A percentile compares a stretch with the other conserved stretches of the same genome.
Conservation (phyloP, 1,140 invertebrate genomes). For the Cherax destructor region DNA sequence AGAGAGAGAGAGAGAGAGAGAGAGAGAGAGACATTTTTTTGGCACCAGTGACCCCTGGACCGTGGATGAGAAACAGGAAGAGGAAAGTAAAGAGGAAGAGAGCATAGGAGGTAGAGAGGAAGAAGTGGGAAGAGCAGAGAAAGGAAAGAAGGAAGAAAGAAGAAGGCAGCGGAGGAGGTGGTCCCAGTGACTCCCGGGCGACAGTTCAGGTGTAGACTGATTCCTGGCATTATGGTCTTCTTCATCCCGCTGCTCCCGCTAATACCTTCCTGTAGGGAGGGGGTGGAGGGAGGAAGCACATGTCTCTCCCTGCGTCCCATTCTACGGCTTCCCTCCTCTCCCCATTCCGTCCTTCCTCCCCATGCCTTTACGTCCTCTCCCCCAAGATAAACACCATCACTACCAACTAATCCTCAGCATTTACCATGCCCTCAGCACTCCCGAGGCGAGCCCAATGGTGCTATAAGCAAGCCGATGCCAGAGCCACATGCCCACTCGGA, state of each 20-base stretch:
- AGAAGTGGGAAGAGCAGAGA: not conserved
- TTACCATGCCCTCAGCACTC: not conserved
- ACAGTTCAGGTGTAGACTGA: conserved; percentile 67
- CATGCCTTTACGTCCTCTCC: not conserved
- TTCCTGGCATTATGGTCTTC: conserved; percentile 68
- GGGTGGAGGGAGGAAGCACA: conserved; percentile 37
- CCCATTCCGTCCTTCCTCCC: not conserved
- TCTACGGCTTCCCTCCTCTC: not conserved
- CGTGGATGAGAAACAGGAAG: not conserved
- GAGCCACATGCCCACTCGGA: conserved; percentile 37
- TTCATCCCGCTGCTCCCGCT: conserved; percentile 68
- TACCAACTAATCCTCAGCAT: no score
- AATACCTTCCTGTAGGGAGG: conserved; percentile 56
- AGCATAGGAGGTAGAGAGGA: not conserved
- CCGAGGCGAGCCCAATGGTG: not conserved
- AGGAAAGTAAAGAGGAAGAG: not conserved
- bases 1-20: no score
- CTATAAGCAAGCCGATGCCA: conserved; percentile 23
- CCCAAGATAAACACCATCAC: not conserved
- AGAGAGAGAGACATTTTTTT: no score
- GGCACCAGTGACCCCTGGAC: no score
- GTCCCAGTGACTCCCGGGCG: conserved; percentile 34
- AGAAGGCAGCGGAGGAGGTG: not conserved
- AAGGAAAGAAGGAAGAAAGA: not conserved
- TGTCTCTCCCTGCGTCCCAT: conserved; percentile 50